A percentile compares a stretch with the other conserved stretches of the same genome.
phyloP scores from a whole-genome alignment of 2,888 invertebrate species.

The Hermaeophaga mercurialis region DNA sequence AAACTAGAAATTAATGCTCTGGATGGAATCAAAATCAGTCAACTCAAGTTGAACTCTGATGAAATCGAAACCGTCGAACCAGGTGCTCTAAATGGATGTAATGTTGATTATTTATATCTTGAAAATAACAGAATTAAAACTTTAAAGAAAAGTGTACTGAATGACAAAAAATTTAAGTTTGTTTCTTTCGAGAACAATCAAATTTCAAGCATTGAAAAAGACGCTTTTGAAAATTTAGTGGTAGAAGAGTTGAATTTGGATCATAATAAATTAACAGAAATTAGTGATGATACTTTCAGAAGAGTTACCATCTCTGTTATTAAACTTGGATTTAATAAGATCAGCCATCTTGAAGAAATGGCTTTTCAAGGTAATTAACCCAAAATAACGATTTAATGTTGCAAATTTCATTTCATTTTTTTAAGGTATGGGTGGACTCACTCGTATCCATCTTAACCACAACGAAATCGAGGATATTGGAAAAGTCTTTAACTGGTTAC shows the following conservation, averaged over 20 bases:
- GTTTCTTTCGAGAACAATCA: background rate
- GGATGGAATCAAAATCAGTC: background rate
- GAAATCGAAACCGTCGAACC: conserved; percentile 4
- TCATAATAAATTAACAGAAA: background rate
- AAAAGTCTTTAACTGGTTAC: background rate
- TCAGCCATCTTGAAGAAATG: background rate
- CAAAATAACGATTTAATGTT: no score
- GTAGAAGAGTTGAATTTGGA: background rate
- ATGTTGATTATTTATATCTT: background rate
- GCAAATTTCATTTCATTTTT: no score
- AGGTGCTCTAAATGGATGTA: conserved; percentile 4
- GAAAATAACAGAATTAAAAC: background rate
- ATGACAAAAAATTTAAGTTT: background rate
- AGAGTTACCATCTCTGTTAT: background rate
- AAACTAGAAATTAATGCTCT: background rate
- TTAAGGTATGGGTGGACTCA: background rate
- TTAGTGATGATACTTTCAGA: background rate
- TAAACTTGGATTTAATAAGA: background rate
- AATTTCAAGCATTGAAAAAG: conserved; percentile 9
- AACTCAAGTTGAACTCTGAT: background rate
- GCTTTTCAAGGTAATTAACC: background rate
- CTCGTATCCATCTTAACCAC: background rate
- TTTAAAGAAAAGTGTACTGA: conserved; percentile 4
- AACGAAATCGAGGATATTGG: conserved; percentile 10
- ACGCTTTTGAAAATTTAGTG: conserved; percentile 3